Conservation (phyloP, 2,797 vertebrate genomes). For the Pseudotriccus pelzelni region DNA sequence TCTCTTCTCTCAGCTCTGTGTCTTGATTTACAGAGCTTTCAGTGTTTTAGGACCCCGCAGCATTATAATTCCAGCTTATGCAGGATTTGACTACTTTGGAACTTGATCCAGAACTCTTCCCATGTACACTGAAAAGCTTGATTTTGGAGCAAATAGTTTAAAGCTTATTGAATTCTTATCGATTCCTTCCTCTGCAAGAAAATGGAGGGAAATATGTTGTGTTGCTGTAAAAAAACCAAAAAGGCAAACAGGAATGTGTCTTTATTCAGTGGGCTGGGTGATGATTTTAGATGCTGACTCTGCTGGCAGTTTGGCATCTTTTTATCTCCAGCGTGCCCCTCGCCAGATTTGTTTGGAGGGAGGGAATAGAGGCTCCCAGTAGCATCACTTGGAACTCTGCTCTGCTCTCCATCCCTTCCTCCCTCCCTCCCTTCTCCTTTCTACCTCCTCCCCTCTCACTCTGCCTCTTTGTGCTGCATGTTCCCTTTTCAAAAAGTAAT, state of each 20-base stretch:
- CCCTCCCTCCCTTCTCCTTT: background rate
- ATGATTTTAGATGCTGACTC: conserved; percentile 15
- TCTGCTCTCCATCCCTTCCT: background rate
- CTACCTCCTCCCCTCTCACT: background rate
- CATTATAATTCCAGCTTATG: background rate
- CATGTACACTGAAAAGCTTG: background rate
- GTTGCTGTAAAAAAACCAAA: background rate
- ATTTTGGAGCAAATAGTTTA: background rate
- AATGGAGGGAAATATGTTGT: background rate
- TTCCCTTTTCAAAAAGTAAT: conserved; percentile 76
- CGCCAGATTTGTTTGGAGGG: conserved; percentile 28
- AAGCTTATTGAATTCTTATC: background rate
- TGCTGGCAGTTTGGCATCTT: background rate
- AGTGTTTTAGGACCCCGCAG: background rate
- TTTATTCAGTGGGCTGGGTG: background rate
- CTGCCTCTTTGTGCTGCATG: conserved; percentile 34
- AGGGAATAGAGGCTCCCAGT: conserved; percentile 16
- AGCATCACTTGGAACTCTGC: background rate
- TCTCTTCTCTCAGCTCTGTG: background rate
- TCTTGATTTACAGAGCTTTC: conserved; percentile 2
- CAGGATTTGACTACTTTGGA: background rate
- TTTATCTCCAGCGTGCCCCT: background rate
- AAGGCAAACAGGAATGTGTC: background rate
- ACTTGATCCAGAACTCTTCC: background rate
- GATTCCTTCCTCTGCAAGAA: background rate